Conservation (phyloP, 2,888 invertebrate species). For the Scaptomyza reducta region DNA sequence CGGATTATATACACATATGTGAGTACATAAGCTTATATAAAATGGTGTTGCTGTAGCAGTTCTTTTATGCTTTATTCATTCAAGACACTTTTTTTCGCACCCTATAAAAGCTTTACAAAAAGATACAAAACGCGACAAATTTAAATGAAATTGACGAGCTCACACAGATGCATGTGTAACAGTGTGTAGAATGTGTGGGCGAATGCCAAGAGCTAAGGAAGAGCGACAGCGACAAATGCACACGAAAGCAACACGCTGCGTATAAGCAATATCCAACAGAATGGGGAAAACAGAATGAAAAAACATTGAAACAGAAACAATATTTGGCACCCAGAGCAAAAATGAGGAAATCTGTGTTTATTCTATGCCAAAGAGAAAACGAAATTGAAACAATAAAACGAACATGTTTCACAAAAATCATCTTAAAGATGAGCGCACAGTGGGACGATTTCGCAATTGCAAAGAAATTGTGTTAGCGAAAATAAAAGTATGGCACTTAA, state of each 20-base stretch:
- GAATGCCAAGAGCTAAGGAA: constrained; percentile 38
- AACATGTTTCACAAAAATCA: constrained; percentile 10
- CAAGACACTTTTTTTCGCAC: constrained; percentile 54
- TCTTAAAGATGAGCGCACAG: constrained; percentile 4
- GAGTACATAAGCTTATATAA: too few relatives aligned
- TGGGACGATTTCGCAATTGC: not conserved
- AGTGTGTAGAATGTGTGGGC: constrained; percentile 33
- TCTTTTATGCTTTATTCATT: constrained; percentile 54
- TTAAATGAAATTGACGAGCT: constrained; percentile 69
- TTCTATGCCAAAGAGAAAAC: constrained; percentile 5
- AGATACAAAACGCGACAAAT: constrained; percentile 49
- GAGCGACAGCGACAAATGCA: constrained; percentile 54
- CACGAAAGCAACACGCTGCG: constrained; percentile 32
- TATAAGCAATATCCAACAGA: constrained; percentile 40
- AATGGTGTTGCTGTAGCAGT: constrained; percentile 34
- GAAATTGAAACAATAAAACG: constrained; percentile 11
- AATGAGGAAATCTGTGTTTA: constrained; percentile 45
- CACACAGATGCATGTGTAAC: not conserved
- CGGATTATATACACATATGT: too few relatives aligned
- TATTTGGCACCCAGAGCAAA: constrained; percentile 32
- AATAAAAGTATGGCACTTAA: constrained; percentile 9
- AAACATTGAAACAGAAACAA: not conserved
- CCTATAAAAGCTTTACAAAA: constrained; percentile 43
- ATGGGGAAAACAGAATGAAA: not conserved
- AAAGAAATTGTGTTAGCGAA: constrained; percentile 4